Evolutionary conservation across 2,797 vertebrate species (phyloP), one percentile per base, ranked within the genome.

Genomic region (Lepus oiostolus): DNA sequence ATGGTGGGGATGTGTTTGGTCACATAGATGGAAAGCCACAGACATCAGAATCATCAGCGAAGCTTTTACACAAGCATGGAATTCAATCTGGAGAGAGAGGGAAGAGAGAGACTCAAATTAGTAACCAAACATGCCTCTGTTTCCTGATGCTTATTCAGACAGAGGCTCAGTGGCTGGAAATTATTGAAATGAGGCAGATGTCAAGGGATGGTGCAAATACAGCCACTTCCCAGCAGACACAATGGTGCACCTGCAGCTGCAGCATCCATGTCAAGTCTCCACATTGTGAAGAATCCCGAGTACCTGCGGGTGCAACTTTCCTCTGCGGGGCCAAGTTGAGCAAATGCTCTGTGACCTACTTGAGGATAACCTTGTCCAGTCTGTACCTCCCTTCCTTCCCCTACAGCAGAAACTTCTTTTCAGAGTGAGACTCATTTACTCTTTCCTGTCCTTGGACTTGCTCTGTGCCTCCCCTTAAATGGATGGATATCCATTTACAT

Each of bases 101-200:
- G 68, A 42, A 74, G 80, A 38, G 19, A 85, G 90, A 87, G 70
- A 58, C 89, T 96, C 88, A 80, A 75, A 96, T 97, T 95, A 97
- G 96, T 96, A 96, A 71, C 84, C 68, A 90, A 91, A 85, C 71
- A 87, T 35, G 83, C 38, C 83, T 97, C 95, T 92, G 88, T 93
- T 96, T 95, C 86, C 93, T 92, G 93, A 80, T 77, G 91, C 83
- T 97, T 95, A 81, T 94, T 93, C 94, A 97, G 90, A 96, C 89
- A 90, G 92, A 96, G 94, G 94, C 90, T 96, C 91, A 88, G 79
- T 83, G 96, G 80, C 96, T 95, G 95, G 94, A 96, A 97, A 97
- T 96, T 88, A 97, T 88, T 95, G 95, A 96, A 97, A 96, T 96
- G 90, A 95, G 90, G 92, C 90, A 95, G 93, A 95, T 95, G 93